phyloP scores from a whole-genome alignment of 2,888 invertebrate species.

The Chrysodeixis includens region DNA sequence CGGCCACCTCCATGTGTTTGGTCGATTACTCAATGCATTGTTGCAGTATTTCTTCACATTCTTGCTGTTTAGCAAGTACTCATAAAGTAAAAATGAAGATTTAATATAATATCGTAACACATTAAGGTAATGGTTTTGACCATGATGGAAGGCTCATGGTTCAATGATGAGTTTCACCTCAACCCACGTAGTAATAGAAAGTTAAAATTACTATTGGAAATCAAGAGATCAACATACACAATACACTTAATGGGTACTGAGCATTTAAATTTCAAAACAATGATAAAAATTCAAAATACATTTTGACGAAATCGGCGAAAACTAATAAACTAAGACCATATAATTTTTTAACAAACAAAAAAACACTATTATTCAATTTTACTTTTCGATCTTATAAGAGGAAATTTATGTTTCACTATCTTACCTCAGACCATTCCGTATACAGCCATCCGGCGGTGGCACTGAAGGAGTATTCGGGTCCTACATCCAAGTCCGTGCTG shows the following conservation, averaged over 20 bases:
- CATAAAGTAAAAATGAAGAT: slow-evolving; percentile 27
- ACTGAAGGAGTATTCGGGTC: slow-evolving; percentile 81
- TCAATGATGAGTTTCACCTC: slow-evolving; percentile 9
- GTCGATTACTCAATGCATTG: slow-evolving; percentile 49
- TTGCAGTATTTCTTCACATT: slow-evolving; percentile 39
- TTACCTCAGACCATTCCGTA: slow-evolving; percentile 90
- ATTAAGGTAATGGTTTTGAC: slow-evolving; percentile 34
- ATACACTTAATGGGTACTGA: too few species aligned
- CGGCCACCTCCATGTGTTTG: slow-evolving; percentile 21
- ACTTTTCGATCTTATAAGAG: too few species aligned
- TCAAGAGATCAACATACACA: too few species aligned
- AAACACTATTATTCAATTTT: too few species aligned
- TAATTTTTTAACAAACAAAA: too few species aligned
- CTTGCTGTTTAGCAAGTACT: slow-evolving; percentile 34
- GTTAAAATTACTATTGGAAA: slow-evolving; percentile 2
- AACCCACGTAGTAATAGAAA: not conserved
- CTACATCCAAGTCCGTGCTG: slow-evolving; percentile 74
- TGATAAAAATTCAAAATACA: too few species aligned
- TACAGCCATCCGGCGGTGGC: slow-evolving; percentile 87
- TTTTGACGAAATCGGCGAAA: too few species aligned
- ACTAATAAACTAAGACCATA: too few species aligned
- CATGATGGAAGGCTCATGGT: slow-evolving; percentile 17
- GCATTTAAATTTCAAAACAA: too few species aligned
- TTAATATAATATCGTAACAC: slow-evolving; percentile 29
- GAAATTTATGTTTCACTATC: too few species aligned